phyloP scores from a whole-genome alignment of 2,113 vertebrate species.

The Capreolus pygargus region DNA sequence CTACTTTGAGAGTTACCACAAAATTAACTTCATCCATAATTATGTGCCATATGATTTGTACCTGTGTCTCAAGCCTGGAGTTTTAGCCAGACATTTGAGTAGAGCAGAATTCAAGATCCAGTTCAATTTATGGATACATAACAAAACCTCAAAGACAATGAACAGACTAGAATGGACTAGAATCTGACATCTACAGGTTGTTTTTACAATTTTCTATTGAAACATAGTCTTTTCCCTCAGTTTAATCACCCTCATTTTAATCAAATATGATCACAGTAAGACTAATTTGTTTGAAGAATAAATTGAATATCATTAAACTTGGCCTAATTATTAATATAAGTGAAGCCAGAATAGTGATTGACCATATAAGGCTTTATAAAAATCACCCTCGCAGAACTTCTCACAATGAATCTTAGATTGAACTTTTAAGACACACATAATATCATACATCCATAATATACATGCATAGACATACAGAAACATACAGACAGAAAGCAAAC shows the following conservation, averaged over 20 bases:
- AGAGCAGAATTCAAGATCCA: background rate
- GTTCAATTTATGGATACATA: background rate
- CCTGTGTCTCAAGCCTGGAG: background rate
- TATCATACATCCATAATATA: background rate
- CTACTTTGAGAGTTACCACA: background rate
- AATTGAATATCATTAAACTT: background rate
- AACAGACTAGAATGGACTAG: background rate
- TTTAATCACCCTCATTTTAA: background rate
- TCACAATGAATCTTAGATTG: background rate
- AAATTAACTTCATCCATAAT: background rate
- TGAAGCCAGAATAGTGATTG: background rate
- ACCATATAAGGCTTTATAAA: background rate
- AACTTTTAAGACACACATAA: background rate
- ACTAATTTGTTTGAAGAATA: background rate
- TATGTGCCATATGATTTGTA: no score
- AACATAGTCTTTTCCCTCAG: background rate
- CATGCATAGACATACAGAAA: background rate
- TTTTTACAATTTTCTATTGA: background rate
- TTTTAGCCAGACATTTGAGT: background rate
- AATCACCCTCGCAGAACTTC: background rate
- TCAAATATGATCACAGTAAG: background rate
- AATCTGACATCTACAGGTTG: background rate
- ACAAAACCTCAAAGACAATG: background rate
- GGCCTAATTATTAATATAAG: background rate
- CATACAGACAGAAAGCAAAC: background rate